Evolutionary conservation across 2,888 invertebrate genomes (phyloP).

Genomic region (Selenia dentaria): DNA sequence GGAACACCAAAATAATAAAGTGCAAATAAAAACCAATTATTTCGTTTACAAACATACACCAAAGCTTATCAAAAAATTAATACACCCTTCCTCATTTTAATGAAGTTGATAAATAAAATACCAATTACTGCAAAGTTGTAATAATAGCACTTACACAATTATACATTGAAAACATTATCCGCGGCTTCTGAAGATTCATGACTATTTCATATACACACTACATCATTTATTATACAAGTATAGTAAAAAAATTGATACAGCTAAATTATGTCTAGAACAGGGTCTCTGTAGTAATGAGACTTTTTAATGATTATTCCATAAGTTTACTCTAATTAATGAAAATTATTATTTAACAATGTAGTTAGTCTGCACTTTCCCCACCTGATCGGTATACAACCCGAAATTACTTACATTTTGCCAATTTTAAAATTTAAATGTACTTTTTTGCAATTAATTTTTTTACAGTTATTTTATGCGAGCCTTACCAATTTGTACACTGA

Average conservation of each 20-base stretch:
- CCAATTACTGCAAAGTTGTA: constrained; percentile 51
- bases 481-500: constrained; percentile 23
- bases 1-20: constrained; percentile 41
- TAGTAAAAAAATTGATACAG: constrained; percentile 62
- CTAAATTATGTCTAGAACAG: constrained; percentile 70
- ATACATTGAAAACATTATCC: constrained; percentile 32
- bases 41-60: constrained; percentile 32
- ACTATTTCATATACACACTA: constrained; percentile 43
- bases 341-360: constrained; percentile 59
- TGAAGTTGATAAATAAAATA: constrained; percentile 39
- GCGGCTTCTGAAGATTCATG: constrained; percentile 38
- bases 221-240: constrained; percentile 49
- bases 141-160: constrained; percentile 34
- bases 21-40: constrained; percentile 46
- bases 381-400: too few species aligned
- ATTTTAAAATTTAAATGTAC: too few species aligned
- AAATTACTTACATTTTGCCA: too few species aligned
- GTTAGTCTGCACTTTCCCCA: too few species aligned
- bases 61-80: constrained; percentile 47
- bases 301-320: constrained; percentile 51
- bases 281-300: too few species aligned
- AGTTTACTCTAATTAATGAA: constrained; percentile 29
- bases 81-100: constrained; percentile 43
- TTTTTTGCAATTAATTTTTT: too few species aligned
- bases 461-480: too few species aligned